Percentiles rank a stretch among this genome's conserved stretches.
phyloP scores from a whole-genome alignment of 2,113 vertebrate species.

The Prunella fulvescens region DNA sequence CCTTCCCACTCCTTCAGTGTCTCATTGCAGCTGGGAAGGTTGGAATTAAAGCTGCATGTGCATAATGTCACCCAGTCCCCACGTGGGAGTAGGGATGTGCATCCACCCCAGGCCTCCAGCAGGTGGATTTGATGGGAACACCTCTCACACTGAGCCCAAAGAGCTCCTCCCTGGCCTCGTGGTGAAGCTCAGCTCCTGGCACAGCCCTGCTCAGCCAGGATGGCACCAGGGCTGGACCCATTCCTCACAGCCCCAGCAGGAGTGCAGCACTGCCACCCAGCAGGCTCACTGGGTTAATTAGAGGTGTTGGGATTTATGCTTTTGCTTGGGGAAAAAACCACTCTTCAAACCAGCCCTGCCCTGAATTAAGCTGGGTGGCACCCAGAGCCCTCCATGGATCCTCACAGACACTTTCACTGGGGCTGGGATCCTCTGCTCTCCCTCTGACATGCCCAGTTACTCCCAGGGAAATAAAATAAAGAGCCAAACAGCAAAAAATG shows the following conservation, averaged over 20 bases:
- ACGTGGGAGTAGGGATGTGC: accelerated
- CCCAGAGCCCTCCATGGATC: background rate
- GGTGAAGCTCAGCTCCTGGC: background rate
- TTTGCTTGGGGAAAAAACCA: background rate
- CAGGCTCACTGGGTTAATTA: accelerated
- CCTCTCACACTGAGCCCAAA: accelerated
- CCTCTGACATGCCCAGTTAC: background rate
- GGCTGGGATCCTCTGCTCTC: accelerated
- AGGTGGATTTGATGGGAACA: background rate
- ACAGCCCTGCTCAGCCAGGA: background rate
- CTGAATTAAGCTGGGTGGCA: accelerated
- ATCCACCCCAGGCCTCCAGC: background rate
- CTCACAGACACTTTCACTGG: accelerated
- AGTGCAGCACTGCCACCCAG: background rate
- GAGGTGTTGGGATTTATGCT: background rate
- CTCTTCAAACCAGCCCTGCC: background rate
- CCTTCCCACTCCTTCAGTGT: accelerated
- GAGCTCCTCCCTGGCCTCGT: accelerated
- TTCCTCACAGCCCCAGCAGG: background rate
- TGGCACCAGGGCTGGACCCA: accelerated
- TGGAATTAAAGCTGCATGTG: background rate
- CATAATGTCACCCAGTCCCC: accelerated
- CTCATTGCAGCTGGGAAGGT: background rate
- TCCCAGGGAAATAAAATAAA: background rate
- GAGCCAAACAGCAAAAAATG: background rate